Base-by-base conservation (phyloP, 2,888 invertebrate species). In the Tortricodes alternella region DNA sequence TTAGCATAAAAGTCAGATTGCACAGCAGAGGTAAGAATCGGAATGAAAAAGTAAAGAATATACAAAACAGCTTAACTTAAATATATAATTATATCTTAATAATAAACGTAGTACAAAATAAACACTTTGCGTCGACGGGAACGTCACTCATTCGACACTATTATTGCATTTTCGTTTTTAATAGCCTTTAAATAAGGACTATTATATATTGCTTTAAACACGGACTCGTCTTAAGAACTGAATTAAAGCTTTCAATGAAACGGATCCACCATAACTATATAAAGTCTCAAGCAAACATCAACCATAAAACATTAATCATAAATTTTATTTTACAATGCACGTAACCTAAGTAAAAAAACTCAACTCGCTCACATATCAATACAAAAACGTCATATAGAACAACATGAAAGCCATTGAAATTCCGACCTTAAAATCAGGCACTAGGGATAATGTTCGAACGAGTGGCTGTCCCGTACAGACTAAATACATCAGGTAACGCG, bases 401-500 rank as follows among this genome's bases (percentile, higher is more conserved):
- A 49, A 53, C 23, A 24, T 15, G n/a, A 37, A 52, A 49, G 35
- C 32, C 15, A 37, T 21, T 34, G 34, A n/a, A 46, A 41, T 32
- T 29, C 9, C 37, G 15, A 46, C 37, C 37, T 46, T 46, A 34
- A 39, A 18, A 39, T 13, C 3, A 23, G 27, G 24, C 34, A 7
- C 3, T 23, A 32, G 35, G 13, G 32, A 23, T 46, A 38, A 18
- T 57, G 52, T 58, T 58, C 43, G 37, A 64, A 66, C 72, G 68
- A 77, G 73, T 77, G 66, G 65, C 56, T 44, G 48, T 67, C 65
- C 71, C 60, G 69, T 67, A 65, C 65, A 70, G 65, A 65, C 73
- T 49, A 68, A 68, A 77, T 51, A 71, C 67, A 78, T 86, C 83
- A 87, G 88, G 87, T 89, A 86, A 88, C 88, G 83, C 81, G 82